Conservation (phyloP, 2,113 vertebrate species). For the Ciconia maguari region DNA sequence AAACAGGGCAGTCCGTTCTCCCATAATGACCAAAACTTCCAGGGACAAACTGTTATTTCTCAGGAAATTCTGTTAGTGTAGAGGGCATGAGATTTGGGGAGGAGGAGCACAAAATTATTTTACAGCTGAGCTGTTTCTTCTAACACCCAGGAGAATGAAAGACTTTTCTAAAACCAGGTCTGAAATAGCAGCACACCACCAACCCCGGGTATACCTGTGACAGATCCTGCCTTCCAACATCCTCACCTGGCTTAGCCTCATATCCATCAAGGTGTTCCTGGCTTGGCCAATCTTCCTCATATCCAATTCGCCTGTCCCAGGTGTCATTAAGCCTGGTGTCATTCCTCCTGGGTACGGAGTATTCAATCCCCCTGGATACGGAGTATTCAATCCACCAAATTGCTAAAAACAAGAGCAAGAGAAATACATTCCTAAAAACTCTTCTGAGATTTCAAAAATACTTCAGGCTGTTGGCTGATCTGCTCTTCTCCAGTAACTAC, state of each 20-base stretch:
- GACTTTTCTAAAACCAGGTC: background rate
- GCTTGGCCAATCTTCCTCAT: conserved; percentile 99
- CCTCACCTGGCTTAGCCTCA: conserved; percentile 95
- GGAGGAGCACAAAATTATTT: background rate
- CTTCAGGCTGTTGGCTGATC: background rate
- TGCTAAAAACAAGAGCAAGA: conserved; percentile 66
- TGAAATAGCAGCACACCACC: background rate
- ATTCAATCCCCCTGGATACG: conserved; percentile 89
- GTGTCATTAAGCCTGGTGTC: conserved; percentile 95
- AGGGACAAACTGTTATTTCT: background rate
- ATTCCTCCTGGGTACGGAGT: conserved; percentile 94
- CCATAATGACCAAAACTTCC: background rate
- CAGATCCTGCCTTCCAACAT: background rate
- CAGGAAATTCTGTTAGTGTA: background rate
- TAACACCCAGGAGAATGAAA: background rate
- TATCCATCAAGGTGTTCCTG: conserved; percentile 98
- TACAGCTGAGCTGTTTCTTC: background rate
- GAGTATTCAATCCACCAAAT: conserved; percentile 85
- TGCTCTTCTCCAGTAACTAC: background rate
- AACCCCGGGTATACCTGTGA: accelerated
- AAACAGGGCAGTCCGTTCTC: background rate
- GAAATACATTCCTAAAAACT: background rate
- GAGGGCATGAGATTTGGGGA: background rate
- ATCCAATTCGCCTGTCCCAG: conserved; percentile 93
- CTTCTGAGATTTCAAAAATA: background rate